Base-by-base conservation (phyloP, 2,888 invertebrate genomes). In the Oithona nana region DNA sequence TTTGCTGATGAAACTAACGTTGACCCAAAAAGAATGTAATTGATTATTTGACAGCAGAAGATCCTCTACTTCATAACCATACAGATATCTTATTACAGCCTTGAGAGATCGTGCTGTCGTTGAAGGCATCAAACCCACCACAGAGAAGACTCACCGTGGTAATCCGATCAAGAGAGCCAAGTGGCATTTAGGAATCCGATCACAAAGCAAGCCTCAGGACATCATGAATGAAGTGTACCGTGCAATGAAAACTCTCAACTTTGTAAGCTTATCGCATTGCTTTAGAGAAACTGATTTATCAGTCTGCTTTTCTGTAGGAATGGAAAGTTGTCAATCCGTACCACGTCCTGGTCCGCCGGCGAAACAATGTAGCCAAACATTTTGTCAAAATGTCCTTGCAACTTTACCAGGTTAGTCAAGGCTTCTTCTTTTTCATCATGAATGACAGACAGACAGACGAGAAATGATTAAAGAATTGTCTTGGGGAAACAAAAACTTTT, bases 191-290 rank as follows among this genome's bases (percentile, higher is more conserved):
- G 97, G 94, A 73, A 99, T 99, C 69, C 79, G 98, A 63, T 98
- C 97, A 3, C 98, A 99, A 73, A 95, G 95, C 72, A 93, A 94
- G 73, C 98, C 98, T 0, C 90, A 92, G 72, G 98, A 99, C 74
- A 99, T 99, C 62, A 99, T 99, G 98, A 85, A 93, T 74, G 98
- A 99, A 75, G 98, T 99, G 0, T 98, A 93, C 75, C 81, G 95
- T 66, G 98, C 98, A 0, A 98, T 99, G 98, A 95, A 95, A 74
- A 86, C 89, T 1, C 79, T 99, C 8, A 88, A 92, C 75, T 97
- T 93, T 75, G 81, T 81, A 75, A 78, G 79, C 74, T 8, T 22
- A 3, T 24, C 16, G 29, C 28, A 22, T 62, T 39, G 16, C 26
- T 49, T 28, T 64, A 2, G 0, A 13, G 11, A 39, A 39, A 39